phyloP scores from a whole-genome alignment of 2,113 vertebrate species.

The Osmerus mordax region DNA sequence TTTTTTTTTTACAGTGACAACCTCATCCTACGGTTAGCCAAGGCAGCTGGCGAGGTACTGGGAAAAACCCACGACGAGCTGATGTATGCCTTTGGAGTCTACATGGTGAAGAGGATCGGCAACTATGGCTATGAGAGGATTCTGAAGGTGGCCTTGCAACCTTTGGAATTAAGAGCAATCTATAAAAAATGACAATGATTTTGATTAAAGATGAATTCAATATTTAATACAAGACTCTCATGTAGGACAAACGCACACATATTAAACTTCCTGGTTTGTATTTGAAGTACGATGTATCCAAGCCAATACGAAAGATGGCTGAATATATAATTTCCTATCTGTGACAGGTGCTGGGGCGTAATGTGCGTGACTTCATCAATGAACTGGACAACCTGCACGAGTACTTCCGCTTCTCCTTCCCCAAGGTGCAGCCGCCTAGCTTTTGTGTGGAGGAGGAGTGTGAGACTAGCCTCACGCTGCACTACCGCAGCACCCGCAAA shows the following conservation, averaged over 20 bases:
- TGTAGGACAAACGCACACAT: too few species aligned
- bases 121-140: conserved; percentile 75
- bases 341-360: conserved; percentile 65
- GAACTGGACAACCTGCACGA: conserved; percentile 75
- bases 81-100: conserved; percentile 75
- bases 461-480: conserved; percentile 71
- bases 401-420: conserved; percentile 76
- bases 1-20: conserved; percentile 60
- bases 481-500: conserved; percentile 71
- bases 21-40: conserved; percentile 70
- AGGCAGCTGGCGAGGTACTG: conserved; percentile 73
- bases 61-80: conserved; percentile 75
- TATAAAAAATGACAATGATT: neutral
- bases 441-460: conserved; percentile 76
- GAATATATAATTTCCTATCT: neutral
- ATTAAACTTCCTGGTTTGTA: neutral
- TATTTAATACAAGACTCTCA: too few species aligned
- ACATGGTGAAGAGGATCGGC: conserved; percentile 74
- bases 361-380: conserved; percentile 76
- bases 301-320: too few species aligned
- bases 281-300: neutral
- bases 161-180: neutral
- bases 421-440: conserved; percentile 73
- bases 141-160: conserved; percentile 58
- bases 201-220: neutral